These are phyloP conservation scores for Paelopatides confundens DNA, from an alignment of 53 echinoderm and acorn worm species.

Conservation along the genomic window DNA sequence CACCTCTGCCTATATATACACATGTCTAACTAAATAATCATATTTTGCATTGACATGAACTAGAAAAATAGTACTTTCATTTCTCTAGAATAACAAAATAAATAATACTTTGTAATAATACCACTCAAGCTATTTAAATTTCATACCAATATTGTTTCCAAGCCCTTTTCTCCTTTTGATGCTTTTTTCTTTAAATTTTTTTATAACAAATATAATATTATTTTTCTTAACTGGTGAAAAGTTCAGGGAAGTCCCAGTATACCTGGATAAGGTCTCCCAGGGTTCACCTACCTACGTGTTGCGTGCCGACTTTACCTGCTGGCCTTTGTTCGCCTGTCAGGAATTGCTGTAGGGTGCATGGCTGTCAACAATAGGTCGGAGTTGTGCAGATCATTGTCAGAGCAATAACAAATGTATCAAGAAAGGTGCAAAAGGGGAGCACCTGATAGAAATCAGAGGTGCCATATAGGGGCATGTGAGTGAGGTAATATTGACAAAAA, in stretches of 20 bases:
- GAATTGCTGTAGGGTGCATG: slow-evolving; percentile 14
- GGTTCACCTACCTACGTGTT: neutral
- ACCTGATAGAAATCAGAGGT: neutral
- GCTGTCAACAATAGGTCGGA: slow-evolving; percentile 3
- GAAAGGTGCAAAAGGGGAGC: slow-evolving; percentile 27
- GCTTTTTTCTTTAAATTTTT: neutral
- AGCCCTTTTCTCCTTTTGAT: too few species aligned
- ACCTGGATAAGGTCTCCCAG: neutral
- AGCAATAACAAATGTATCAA: neutral
- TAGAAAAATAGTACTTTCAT: too few species aligned
- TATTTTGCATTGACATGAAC: too few species aligned
- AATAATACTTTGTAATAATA: too few species aligned
- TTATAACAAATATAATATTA: neutral
- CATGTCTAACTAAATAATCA: too few species aligned
- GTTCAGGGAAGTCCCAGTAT: neutral
- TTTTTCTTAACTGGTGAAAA: neutral
- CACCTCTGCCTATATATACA: too few species aligned
- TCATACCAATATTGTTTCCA: too few species aligned
- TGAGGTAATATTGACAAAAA: too few species aligned
- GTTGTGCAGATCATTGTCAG: neutral
- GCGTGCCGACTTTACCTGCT: slow-evolving; percentile 37
- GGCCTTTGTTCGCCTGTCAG: slow-evolving; percentile 35
- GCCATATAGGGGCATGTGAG: neutral
- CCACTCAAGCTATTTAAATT: too few species aligned
- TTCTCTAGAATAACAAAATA: too few species aligned